Conservation (phyloP, 2,113 vertebrate genomes). For the Bufo bufo region DNA sequence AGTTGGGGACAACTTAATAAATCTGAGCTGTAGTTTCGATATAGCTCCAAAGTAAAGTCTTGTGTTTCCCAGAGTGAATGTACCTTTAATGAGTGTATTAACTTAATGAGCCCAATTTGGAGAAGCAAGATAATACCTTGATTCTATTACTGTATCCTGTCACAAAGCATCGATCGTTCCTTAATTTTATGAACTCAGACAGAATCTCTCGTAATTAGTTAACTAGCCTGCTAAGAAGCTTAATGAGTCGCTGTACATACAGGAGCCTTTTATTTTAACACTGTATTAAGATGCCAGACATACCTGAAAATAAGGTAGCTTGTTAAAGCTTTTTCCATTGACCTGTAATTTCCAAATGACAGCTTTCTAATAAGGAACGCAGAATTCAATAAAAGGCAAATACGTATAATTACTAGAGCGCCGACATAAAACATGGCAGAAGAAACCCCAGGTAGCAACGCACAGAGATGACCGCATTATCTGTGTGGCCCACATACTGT, state of each 20-base stretch:
- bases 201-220: conserved; percentile 44
- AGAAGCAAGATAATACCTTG: conserved; percentile 19
- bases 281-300: conserved; percentile 26
- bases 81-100: conserved; percentile 44
- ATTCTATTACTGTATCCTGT: conserved; percentile 49
- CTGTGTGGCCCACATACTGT: not conserved
- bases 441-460: not conserved
- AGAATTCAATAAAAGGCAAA: not conserved
- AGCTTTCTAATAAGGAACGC: not conserved
- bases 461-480: not conserved
- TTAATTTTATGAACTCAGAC: conserved; percentile 57
- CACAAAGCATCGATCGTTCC: conserved; percentile 50
- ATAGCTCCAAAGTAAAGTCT: not conserved
- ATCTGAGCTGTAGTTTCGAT: not conserved
- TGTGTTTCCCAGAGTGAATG: conserved; percentile 40
- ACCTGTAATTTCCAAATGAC: conserved; percentile 10
- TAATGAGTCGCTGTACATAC: conserved; percentile 31
- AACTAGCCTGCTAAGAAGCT: conserved; percentile 39
- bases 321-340: conserved; percentile 49
- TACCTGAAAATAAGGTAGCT: conserved; percentile 53
- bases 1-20: not conserved
- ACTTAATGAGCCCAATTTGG: conserved; percentile 43
- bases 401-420: not conserved
- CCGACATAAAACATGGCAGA: not conserved
- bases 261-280: not conserved